These are phyloP conservation scores for Platycheirus rosarum DNA, from an alignment of 2,888 invertebrate genomes.

Conservation along the genomic window DNA sequence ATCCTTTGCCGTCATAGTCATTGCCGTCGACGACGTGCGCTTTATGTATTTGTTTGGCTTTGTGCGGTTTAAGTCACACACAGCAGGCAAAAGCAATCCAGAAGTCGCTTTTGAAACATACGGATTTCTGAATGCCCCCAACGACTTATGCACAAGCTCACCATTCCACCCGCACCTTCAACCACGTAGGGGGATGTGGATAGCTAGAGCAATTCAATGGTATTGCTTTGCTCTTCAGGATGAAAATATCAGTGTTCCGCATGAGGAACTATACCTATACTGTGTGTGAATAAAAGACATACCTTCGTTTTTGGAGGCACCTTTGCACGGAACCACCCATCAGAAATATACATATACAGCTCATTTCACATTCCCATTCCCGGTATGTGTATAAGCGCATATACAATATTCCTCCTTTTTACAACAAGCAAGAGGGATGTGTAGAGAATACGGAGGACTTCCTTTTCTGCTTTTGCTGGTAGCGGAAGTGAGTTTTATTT, in stretches of 20 bases:
- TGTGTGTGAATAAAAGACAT: background rate
- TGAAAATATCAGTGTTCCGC: constrained; percentile 64
- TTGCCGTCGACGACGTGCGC: constrained; percentile 20
- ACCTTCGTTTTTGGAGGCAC: constrained; percentile 13
- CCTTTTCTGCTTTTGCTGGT: constrained; percentile 45
- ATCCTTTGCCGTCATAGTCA: background rate
- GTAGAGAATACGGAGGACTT: constrained; percentile 22
- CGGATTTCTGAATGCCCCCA: constrained; percentile 39
- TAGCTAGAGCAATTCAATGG: constrained; percentile 27
- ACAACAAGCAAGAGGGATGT: constrained; percentile 12
- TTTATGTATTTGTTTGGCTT: constrained; percentile 68
- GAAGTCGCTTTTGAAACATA: constrained; percentile 53
- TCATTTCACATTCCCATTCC: constrained; percentile 69
- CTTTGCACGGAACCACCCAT: constrained; percentile 33
- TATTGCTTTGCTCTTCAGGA: constrained; percentile 49
- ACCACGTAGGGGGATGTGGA: background rate
- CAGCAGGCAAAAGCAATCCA: constrained; percentile 20
- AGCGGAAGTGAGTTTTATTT: constrained; percentile 67
- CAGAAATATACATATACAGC: constrained; percentile 45
- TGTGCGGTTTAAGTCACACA: constrained; percentile 65
- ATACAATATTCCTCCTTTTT: constrained; percentile 24
- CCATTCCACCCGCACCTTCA: background rate
- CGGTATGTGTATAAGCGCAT: constrained; percentile 6
- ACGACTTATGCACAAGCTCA: background rate
- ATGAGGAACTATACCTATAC: constrained; percentile 44